Conservation (phyloP, 1,140 invertebrate genomes). For the Steinernema feltiae region DNA sequence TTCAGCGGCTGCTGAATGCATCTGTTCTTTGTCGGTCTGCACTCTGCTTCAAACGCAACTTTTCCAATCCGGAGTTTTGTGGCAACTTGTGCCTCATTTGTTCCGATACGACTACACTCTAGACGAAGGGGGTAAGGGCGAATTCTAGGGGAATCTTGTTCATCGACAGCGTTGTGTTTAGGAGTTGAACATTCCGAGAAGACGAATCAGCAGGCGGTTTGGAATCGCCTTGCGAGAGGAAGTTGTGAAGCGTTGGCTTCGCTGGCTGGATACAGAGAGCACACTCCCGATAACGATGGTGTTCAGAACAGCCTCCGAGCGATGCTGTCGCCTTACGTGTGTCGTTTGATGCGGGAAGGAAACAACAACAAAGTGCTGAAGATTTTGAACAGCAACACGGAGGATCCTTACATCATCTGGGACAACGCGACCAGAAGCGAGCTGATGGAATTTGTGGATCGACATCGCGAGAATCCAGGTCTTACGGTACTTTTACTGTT, state of each 20-base stretch:
- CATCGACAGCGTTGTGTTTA: neutral
- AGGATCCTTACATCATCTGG: slow-evolving; percentile 93
- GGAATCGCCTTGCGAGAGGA: slow-evolving; percentile 82
- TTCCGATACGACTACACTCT: slow-evolving; percentile 96
- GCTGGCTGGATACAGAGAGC: slow-evolving; percentile 69
- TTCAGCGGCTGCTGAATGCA: slow-evolving; percentile 75
- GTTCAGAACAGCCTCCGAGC: slow-evolving; percentile 69
- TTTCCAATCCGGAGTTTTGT: slow-evolving; percentile 82
- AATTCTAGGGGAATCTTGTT: neutral
- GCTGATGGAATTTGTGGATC: slow-evolving; percentile 77
- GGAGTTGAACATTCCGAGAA: slow-evolving; percentile 48
- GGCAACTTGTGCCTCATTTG: slow-evolving; percentile 81
- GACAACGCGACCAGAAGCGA: slow-evolving; percentile 91
- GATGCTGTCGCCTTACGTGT: slow-evolving; percentile 83
- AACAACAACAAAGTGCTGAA: slow-evolving; percentile 78
- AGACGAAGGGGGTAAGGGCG: slow-evolving; percentile 74
- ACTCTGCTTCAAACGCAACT: slow-evolving; percentile 78
- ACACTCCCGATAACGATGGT: slow-evolving; percentile 66
- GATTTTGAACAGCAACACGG: slow-evolving; percentile 85
- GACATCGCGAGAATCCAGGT: slow-evolving; percentile 65
- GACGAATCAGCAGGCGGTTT: slow-evolving; percentile 69
- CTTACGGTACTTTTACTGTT: slow-evolving; percentile 56
- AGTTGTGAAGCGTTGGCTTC: slow-evolving; percentile 75
- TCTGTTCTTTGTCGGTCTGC: slow-evolving; percentile 74
- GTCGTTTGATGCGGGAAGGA: slow-evolving; percentile 69